Conservation (phyloP, 2,888 invertebrate species). For the Orchesellides sinensis region DNA sequence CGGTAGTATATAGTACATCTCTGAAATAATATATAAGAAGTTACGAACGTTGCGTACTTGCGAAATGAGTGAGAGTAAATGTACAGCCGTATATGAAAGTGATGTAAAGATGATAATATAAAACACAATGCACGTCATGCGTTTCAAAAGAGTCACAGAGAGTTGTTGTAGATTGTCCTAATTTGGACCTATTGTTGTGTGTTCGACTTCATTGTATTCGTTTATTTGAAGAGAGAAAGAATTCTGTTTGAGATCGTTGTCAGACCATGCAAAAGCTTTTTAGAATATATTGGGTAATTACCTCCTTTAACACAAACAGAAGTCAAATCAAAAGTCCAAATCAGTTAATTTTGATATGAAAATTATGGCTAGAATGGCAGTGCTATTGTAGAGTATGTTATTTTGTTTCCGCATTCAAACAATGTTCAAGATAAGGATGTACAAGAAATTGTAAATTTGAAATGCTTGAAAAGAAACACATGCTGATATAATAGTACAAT, state of each 20-base stretch:
- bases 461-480: no score
- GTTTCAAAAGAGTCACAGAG: not conserved
- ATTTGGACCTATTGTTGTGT: constrained; percentile 4
- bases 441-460: no score
- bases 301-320: not conserved
- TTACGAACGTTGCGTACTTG: no score
- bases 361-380: not conserved
- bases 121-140: not conserved
- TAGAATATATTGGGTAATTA: not conserved
- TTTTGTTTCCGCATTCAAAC: no score
- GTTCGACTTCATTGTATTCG: not conserved
- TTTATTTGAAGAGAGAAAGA: not conserved
- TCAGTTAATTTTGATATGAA: no score
- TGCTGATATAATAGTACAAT: no score
- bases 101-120: no score
- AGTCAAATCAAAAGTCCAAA: no score
- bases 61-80: constrained; percentile 6
- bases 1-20: no score
- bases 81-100: no score
- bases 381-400: not conserved
- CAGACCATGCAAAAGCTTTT: not conserved
- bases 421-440: no score
- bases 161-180: not conserved
- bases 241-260: not conserved
- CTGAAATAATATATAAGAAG: not conserved